These are phyloP conservation scores for Tautogolabrus adspersus DNA, from an alignment of 2,113 vertebrate genomes.

Conservation along the genomic window DNA sequence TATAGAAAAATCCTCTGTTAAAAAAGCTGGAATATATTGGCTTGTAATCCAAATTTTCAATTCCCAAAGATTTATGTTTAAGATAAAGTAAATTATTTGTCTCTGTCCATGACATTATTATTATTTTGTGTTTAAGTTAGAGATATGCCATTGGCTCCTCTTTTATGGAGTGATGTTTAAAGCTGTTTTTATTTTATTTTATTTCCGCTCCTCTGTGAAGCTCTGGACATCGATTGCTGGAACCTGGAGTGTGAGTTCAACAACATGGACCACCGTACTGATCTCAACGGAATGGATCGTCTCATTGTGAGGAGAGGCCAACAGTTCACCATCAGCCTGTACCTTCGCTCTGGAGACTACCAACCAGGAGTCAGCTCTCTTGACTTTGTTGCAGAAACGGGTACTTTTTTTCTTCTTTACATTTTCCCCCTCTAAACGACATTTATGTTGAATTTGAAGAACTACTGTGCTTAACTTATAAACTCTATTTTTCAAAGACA, in stretches of 20 bases:
- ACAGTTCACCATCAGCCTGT: slow-evolving; percentile 86
- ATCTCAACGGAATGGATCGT: slow-evolving; percentile 79
- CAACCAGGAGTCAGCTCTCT: slow-evolving; percentile 85
- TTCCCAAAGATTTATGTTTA: too few relatives aligned
- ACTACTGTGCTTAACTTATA: not conserved
- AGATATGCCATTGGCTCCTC: not conserved
- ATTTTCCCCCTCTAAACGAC: too few relatives aligned
- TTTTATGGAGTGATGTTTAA: not conserved
- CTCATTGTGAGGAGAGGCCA: slow-evolving; percentile 92
- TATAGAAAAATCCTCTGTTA: too few relatives aligned
- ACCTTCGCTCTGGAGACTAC: slow-evolving; percentile 84
- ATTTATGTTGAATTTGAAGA: too few relatives aligned
- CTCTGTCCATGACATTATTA: too few relatives aligned
- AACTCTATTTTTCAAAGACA: not conserved
- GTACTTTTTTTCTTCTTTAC: slow-evolving; percentile 68
- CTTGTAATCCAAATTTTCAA: too few relatives aligned
- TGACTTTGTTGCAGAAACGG: slow-evolving; percentile 85
- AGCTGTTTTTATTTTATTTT: not conserved
- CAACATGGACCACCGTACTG: slow-evolving; percentile 87
- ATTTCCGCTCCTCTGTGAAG: slow-evolving; percentile 70
- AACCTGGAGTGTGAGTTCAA: slow-evolving; percentile 88
- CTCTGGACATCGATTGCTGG: slow-evolving; percentile 85
- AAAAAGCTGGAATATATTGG: too few relatives aligned
- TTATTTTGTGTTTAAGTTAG: too few relatives aligned
- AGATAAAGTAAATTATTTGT: too few relatives aligned